A percentile compares a stretch with the other conserved stretches of the same genome.
Evolutionary conservation across 2,113 vertebrate genomes (phyloP).

Genomic region (Laticauda laticaudata): DNA sequence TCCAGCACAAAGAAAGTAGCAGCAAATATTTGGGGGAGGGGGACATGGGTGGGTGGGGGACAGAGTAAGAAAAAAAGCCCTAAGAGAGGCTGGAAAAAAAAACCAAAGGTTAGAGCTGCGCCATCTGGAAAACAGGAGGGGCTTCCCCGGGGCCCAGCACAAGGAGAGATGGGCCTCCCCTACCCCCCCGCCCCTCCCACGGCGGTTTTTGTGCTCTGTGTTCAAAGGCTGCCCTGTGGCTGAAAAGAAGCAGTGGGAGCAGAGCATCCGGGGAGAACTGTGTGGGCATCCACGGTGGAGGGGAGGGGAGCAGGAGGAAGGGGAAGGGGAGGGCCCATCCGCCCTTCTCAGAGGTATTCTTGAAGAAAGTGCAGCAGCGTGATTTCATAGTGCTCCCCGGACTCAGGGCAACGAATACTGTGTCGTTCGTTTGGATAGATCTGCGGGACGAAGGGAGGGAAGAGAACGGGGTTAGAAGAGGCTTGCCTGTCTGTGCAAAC

Average conservation of each 20-base stretch:
- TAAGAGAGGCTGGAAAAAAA: slow-evolving; percentile 46
- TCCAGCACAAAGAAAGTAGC: slow-evolving; percentile 64
- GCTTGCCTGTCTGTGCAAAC: fast-evolving
- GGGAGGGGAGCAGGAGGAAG: not conserved
- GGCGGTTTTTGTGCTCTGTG: slow-evolving; percentile 55
- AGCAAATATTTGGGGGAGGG: slow-evolving; percentile 46
- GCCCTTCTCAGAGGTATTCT: slow-evolving; percentile 88
- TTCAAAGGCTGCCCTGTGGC: slow-evolving; percentile 6
- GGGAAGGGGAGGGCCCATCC: slow-evolving; percentile 41
- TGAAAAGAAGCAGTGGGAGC: not conserved
- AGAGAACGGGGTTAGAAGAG: not conserved
- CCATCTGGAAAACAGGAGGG: slow-evolving; percentile 39
- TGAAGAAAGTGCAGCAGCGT: slow-evolving; percentile 99
- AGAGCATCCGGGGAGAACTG: slow-evolving; percentile 4
- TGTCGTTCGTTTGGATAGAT: slow-evolving; percentile 98
- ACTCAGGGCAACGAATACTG: slow-evolving; percentile 98
- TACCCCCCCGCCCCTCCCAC: not conserved
- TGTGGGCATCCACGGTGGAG: not conserved
- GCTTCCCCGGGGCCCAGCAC: not conserved
- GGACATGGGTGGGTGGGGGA: not conserved
- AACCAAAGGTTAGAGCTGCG: slow-evolving; percentile 41
- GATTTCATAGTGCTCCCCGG: slow-evolving; percentile 98
- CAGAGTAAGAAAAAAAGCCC: slow-evolving; percentile 35
- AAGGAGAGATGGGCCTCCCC: not conserved
- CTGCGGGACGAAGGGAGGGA: slow-evolving; percentile 59